A percentile compares a stretch with the other conserved stretches of the same genome.
Conservation (phyloP, 37 sponge, comb jelly and placozoan species). For the Chondrilla cf. caribensis region DNA sequence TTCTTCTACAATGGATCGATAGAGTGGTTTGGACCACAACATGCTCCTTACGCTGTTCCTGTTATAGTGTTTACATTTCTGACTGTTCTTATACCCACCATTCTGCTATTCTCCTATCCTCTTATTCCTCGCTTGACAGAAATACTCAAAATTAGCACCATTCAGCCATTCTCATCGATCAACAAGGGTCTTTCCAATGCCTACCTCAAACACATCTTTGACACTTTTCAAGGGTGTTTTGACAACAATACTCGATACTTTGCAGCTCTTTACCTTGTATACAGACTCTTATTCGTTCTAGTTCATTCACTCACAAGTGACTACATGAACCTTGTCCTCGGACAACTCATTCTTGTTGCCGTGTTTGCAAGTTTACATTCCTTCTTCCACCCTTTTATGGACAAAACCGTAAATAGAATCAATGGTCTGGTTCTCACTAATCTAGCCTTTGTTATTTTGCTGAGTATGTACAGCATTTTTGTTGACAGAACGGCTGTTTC, state of each 20-base stretch:
- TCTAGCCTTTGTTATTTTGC: neutral
- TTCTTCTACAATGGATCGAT: neutral
- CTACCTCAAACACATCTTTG: constrained; percentile 10
- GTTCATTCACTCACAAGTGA: neutral
- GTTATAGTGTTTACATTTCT: neutral
- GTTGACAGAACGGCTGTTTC: neutral
- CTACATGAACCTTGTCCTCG: too few relatives aligned
- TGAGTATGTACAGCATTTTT: neutral
- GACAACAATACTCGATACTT: neutral
- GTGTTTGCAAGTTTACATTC: neutral
- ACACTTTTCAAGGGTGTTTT: constrained; percentile 24
- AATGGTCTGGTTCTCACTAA: neutral
- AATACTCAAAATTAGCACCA: neutral
- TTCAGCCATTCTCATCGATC: neutral
- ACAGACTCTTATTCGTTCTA: neutral
- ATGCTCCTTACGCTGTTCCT: constrained; percentile 13
- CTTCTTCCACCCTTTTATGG: neutral
- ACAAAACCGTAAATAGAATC: neutral
- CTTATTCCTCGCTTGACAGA: neutral
- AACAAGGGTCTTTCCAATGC: neutral
- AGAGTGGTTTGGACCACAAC: neutral
- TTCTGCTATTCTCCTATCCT: neutral
- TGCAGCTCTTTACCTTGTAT: constrained; percentile 11
- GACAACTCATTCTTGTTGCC: neutral
- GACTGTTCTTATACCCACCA: neutral